Base-by-base conservation (phyloP, 2,113 vertebrate genomes). In the Patagioenas fasciata region DNA sequence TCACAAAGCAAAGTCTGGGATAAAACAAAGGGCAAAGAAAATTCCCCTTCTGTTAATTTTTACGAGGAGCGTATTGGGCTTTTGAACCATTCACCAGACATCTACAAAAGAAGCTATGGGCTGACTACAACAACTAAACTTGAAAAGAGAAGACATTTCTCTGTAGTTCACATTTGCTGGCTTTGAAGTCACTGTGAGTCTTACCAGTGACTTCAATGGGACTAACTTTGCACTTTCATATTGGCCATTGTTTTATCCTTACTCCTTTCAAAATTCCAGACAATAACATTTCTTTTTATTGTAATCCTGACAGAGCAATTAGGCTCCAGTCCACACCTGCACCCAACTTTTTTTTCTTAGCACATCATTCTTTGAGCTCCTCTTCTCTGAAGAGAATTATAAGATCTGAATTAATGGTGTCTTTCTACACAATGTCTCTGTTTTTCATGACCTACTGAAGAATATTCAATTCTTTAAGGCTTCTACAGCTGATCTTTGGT, bases 221-320 rank as follows among this genome's bases (percentile, higher is more conserved):
- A 72, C 88, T 84, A 70, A 85, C 60, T 80, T 87, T 80, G 32
- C 79, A 29, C 87, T 94, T 95, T 95, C 54, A 77, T 87, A 96
- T 93, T 85, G 85, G 47, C 57, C 91, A 96, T 96, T 97, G 96
- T 97, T 97, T 97, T 88, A 97, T 96, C 94, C 96, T 80, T 50
- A 48, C 56, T 73, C 81, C 71, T 96, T 96, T 96, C 91, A 97
- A 89, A 96, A 95, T 91, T 94, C 84, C 91, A 91, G 56, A 85
- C 80, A 87, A 96, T 95, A 96, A 80, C 71, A 67, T 89, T 93
- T 91, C 91, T 93, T 86, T 95, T 96, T 38, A 92, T 93, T 94
- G 89, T 91, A 93, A 97, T 96, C 93, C 94, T 95, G 96, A 90
- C 91, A 95, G 85, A 93, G 85, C 91, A 95, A 97, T 97, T 97